phyloP scores from a whole-genome alignment of 2,113 vertebrate genomes.

The Ploceus nigricollis region DNA sequence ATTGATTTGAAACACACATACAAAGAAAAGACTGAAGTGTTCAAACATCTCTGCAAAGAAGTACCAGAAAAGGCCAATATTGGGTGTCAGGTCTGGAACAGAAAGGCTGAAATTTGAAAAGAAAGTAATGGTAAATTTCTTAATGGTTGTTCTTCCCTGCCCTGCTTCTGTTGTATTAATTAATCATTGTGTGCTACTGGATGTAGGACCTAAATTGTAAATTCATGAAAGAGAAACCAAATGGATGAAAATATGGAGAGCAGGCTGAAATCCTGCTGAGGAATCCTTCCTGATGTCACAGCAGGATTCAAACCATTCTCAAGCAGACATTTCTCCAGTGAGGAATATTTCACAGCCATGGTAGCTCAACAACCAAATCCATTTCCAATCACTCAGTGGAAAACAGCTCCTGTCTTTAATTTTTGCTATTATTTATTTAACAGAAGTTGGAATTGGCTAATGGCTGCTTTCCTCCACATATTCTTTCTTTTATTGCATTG shows the following conservation, averaged over 20 bases:
- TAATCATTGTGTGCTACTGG: neutral
- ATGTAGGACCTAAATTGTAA: neutral
- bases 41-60: slow-evolving; percentile 99
- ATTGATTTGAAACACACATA: slow-evolving; percentile 98
- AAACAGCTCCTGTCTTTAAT: neutral
- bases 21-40: slow-evolving; percentile 96
- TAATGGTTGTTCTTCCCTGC: neutral
- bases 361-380: neutral
- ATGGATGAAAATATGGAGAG: neutral
- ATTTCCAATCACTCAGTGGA: neutral
- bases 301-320: neutral
- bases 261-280: neutral
- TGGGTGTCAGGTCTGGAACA: slow-evolving; percentile 94
- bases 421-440: neutral
- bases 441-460: neutral
- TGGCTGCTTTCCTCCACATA: neutral
- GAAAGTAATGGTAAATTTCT: neutral
- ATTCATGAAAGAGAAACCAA: neutral
- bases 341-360: neutral
- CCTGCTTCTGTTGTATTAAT: neutral
- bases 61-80: slow-evolving; percentile 99
- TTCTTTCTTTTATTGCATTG: neutral
- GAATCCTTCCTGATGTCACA: neutral
- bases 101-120: slow-evolving; percentile 84
- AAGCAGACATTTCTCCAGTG: neutral